Evolutionary conservation across 2,113 vertebrate species (phyloP).

Genomic region (Aythya baeri): DNA sequence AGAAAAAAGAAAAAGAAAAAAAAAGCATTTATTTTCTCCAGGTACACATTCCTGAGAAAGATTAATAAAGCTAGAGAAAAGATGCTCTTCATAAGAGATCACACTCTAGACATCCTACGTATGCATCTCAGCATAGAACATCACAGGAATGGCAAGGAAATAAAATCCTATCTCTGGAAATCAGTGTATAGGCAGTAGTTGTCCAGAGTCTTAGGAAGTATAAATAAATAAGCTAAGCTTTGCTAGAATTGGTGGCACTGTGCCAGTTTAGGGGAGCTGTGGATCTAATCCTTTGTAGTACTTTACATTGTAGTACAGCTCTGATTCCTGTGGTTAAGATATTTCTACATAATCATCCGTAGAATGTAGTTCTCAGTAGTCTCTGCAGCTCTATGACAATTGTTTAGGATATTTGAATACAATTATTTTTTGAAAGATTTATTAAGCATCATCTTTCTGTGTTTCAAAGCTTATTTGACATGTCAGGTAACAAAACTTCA

Average conservation of each 20-base stretch:
- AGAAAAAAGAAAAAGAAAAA: not conserved
- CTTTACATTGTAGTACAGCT: not conserved
- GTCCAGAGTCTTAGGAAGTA: not conserved
- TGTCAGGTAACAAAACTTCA: not conserved
- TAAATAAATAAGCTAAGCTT: not conserved
- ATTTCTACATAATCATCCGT: not conserved
- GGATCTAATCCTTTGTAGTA: not conserved
- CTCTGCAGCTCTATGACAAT: not conserved
- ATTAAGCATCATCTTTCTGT: not conserved
- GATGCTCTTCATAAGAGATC: constrained; percentile 51
- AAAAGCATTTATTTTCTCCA: constrained; percentile 38
- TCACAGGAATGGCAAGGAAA: constrained; percentile 1
- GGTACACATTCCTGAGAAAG: constrained; percentile 65
- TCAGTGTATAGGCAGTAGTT: not conserved
- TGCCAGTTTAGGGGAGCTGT: not conserved
- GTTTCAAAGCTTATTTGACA: not conserved
- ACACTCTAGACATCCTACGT: not conserved
- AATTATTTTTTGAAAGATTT: not conserved
- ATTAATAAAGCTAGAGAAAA: constrained; percentile 67
- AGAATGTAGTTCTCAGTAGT: not conserved
- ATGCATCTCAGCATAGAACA: not conserved
- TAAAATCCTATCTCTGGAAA: constrained; percentile 6
- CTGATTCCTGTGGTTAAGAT: not conserved
- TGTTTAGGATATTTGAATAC: not conserved
- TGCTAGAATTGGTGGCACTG: not conserved